Percentiles rank a stretch among this genome's conserved stretches.
These are phyloP conservation scores for Andrena trimmerana DNA, from an alignment of 2,888 invertebrate species.

Conservation along the genomic window DNA sequence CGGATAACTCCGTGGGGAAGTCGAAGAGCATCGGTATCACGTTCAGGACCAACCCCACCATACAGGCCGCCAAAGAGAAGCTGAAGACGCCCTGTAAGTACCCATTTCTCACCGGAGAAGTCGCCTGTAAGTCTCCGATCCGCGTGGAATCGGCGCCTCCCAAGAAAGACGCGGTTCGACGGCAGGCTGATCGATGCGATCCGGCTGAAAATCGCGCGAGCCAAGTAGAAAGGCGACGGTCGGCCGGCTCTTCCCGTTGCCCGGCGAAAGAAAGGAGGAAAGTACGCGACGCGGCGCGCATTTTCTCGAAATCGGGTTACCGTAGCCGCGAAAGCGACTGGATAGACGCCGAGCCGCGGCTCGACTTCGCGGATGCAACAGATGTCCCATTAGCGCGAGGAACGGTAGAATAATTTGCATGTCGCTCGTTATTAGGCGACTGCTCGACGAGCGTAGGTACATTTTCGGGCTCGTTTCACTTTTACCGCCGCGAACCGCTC, in stretches of 20 bases:
- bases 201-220: not conserved
- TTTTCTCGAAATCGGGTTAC: conserved; percentile 57
- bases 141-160: not conserved
- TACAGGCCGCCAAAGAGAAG: conserved; percentile 75
- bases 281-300: conserved; percentile 49
- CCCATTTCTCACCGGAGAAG: no score
- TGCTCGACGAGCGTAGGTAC: not conserved
- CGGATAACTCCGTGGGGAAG: conserved; percentile 72
- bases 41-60: conserved; percentile 64
- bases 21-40: conserved; percentile 71
- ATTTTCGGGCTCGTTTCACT: conserved; percentile 1
- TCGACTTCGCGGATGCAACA: conserved; percentile 6
- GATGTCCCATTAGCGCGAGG: conserved; percentile 33
- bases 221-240: conserved; percentile 39
- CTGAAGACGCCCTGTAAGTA: conserved; percentile 77
- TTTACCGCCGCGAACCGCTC: not conserved
- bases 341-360: not conserved
- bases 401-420: conserved; percentile 13
- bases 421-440: not conserved
- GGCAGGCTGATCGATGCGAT: not conserved
- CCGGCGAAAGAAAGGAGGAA: conserved; percentile 63
- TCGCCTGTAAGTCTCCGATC: not conserved
- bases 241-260: conserved; percentile 7
- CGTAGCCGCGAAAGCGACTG: conserved; percentile 1
- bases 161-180: not conserved